phyloP scores from a whole-genome alignment of 2,113 vertebrate genomes.

The Corythornis cristatus region DNA sequence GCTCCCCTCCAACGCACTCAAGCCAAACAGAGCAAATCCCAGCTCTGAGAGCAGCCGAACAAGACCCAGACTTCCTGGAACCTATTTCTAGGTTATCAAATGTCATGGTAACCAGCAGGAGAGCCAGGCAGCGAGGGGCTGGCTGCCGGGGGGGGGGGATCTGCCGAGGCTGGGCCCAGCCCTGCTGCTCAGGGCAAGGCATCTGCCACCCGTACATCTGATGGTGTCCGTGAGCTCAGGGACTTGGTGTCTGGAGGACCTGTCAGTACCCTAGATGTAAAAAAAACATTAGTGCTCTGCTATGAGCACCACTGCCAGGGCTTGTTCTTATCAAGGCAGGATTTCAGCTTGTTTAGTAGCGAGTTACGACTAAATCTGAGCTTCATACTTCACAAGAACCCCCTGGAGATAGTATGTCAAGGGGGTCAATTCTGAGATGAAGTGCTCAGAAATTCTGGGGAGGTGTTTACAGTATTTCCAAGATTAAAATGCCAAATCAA shows the following conservation, averaged over 20 bases:
- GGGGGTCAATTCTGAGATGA: not conserved
- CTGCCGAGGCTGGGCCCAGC: not conserved
- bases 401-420: not conserved
- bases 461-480: not conserved
- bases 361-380: not conserved
- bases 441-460: not conserved
- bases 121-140: not conserved
- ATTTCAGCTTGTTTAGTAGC: not conserved
- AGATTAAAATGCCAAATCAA: not conserved
- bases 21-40: not conserved
- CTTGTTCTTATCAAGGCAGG: not conserved
- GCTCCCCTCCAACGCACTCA: rapidly evolving
- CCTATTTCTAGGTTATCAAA: not conserved
- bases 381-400: not conserved
- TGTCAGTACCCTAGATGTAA: not conserved
- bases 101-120: conserved; percentile 49
- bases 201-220: not conserved
- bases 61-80: not conserved
- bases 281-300: not conserved
- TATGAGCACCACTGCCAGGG: not conserved
- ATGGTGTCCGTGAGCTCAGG: not conserved
- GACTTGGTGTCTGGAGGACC: not conserved
- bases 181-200: rapidly evolving
- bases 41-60: not conserved
- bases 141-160: too few relatives aligned